phyloP scores from a whole-genome alignment of 2,797 vertebrate species.

The Tokudaia muenninki region DNA sequence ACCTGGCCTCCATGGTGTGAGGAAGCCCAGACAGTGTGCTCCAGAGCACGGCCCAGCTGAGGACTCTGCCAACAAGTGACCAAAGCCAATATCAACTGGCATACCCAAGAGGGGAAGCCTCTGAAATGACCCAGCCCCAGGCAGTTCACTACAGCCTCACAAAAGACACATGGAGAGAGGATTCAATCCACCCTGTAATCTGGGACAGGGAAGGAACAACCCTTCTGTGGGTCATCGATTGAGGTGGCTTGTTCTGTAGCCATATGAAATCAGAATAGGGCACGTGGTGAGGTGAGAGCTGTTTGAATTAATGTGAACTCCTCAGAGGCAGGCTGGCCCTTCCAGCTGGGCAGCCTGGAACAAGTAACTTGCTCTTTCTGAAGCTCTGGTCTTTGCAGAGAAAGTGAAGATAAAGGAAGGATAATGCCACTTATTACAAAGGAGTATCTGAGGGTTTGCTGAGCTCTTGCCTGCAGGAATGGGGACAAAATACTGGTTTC shows the following conservation, averaged over 20 bases:
- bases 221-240: background rate
- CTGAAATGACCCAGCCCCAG: too few relatives aligned
- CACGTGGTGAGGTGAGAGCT: background rate
- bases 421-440: background rate
- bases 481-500: background rate
- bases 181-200: rapidly evolving
- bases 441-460: background rate
- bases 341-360: background rate
- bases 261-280: background rate
- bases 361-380: background rate
- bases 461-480: background rate
- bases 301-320: background rate
- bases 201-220: background rate
- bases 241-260: background rate
- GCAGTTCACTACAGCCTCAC: rapidly evolving
- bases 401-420: background rate
- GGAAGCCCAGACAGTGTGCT: background rate
- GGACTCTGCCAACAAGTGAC: background rate
- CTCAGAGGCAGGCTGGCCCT: background rate
- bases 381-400: background rate
- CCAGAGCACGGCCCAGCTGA: background rate
- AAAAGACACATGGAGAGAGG: background rate
- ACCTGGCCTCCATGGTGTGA: rapidly evolving
- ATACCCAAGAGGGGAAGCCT: background rate
- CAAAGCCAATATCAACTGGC: background rate